Evolutionary conservation across 2,888 invertebrate genomes (phyloP).

Genomic region (Ochropacha duplaris): DNA sequence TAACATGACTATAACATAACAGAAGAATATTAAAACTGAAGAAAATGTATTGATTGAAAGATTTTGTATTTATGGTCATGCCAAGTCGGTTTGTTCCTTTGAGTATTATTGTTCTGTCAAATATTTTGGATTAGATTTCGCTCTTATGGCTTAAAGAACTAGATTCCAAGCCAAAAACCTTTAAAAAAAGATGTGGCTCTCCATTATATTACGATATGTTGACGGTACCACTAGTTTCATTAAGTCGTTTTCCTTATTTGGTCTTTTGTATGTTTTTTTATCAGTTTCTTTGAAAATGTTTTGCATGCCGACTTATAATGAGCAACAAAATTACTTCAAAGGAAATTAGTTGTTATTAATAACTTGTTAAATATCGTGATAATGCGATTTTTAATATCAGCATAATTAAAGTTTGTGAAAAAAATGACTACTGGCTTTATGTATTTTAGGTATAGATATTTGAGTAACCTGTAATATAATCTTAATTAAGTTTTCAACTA

Average conservation of each 20-base stretch:
- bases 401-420: neutral
- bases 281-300: neutral
- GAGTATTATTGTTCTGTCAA: no score
- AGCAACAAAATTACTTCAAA: neutral
- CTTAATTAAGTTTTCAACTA: no score
- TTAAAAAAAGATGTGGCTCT: neutral
- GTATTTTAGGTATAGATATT: no score
- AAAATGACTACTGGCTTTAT: neutral
- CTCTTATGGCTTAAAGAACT: no score
- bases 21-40: no score
- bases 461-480: no score
- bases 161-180: no score
- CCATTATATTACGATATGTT: neutral
- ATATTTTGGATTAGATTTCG: no score
- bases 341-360: neutral
- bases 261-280: neutral
- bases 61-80: no score
- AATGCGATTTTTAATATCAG: neutral
- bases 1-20: no score
- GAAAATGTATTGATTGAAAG: no score
- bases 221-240: neutral
- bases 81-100: no score
- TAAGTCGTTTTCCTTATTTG: neutral
- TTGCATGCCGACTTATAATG: neutral
- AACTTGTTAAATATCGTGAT: neutral